Conservation (phyloP, 2,797 vertebrate species). For the Danio kyathit region DNA sequence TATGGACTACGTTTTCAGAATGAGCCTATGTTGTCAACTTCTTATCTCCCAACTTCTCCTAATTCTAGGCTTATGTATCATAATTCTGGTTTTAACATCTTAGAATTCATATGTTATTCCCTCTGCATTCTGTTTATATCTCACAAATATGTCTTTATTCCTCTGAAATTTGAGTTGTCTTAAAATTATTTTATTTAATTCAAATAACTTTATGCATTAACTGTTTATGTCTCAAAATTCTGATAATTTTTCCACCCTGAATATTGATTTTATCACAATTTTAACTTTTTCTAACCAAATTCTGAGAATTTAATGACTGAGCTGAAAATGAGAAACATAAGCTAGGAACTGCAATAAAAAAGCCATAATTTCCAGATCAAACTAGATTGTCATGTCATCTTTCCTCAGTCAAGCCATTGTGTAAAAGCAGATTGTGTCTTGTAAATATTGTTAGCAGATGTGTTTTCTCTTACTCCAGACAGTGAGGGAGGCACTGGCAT, state of each 20-base stretch:
- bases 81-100: too few relatives aligned
- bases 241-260: not conserved
- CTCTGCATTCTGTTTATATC: too few relatives aligned
- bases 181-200: too few relatives aligned
- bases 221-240: not conserved
- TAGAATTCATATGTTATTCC: too few relatives aligned
- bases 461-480: slow-evolving; percentile 89
- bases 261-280: not conserved
- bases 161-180: too few relatives aligned
- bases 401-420: not conserved
- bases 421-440: not conserved
- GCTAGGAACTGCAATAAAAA: not conserved
- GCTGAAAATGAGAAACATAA: not conserved
- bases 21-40: too few relatives aligned
- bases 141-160: too few relatives aligned
- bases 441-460: not conserved
- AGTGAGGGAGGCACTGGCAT: slow-evolving; percentile 83
- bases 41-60: too few relatives aligned
- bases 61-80: too few relatives aligned
- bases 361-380: not conserved
- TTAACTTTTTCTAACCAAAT: not conserved
- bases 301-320: too few relatives aligned
- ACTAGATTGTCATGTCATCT: not conserved
- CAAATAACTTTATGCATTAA: not conserved
- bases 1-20: too few relatives aligned